Conservation (phyloP, 1,140 invertebrate genomes). For the Dolichoris vasculosae region DNA sequence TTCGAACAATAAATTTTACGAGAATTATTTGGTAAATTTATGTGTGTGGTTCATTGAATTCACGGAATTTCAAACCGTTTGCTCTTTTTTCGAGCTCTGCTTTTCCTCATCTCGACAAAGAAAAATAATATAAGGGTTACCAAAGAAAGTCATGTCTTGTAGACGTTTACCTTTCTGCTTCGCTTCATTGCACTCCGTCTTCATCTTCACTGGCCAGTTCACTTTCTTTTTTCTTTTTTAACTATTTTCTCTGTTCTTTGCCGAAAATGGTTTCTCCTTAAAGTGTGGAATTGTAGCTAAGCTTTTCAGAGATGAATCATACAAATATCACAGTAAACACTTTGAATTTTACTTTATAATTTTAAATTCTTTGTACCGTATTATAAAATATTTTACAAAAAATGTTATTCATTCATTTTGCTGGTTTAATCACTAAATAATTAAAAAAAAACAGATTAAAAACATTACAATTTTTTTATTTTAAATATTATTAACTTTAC, state of each 20-base stretch:
- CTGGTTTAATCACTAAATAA: no score
- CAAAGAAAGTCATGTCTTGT: neutral
- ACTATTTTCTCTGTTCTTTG: neutral
- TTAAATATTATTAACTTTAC: no score
- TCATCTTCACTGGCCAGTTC: neutral
- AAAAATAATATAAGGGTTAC: conserved; percentile 1
- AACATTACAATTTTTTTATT: no score
- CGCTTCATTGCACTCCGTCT: conserved; percentile 28
- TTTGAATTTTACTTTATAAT: neutral
- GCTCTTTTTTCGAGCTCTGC: neutral
- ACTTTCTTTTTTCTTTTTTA: neutral
- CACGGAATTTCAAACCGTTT: neutral
- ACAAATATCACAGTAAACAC: neutral
- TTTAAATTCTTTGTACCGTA: no score
- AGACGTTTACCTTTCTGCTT: neutral
- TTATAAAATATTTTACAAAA: no score
- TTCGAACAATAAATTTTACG: neutral
- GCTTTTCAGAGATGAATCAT: neutral
- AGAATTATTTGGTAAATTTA: neutral
- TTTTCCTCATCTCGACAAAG: neutral
- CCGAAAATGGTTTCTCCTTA: neutral
- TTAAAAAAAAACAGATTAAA: no score
- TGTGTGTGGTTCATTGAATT: neutral
- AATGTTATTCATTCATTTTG: no score
- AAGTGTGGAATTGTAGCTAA: neutral